Conservation (phyloP, 2,113 vertebrate genomes). For the Thalassoma bifasciatum region DNA sequence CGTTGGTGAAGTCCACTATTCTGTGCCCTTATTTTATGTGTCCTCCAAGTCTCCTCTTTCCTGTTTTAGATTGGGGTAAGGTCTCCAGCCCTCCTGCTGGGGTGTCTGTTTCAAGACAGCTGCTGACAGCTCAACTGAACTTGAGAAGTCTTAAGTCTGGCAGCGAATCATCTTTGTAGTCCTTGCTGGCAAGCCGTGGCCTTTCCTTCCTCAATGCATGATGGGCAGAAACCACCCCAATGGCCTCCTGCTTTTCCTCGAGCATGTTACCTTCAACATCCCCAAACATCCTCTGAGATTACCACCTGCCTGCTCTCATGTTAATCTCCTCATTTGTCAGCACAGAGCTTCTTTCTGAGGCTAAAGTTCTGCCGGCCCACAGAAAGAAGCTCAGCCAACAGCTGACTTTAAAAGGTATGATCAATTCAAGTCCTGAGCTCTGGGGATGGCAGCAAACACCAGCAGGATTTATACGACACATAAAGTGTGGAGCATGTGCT, state of each 20-base stretch:
- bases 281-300: slow-evolving; percentile 46
- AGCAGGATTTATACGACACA: slow-evolving; percentile 38
- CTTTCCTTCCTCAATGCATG: slow-evolving; percentile 34
- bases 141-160: slow-evolving; percentile 73
- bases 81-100: slow-evolving; percentile 60
- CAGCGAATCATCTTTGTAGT: slow-evolving; percentile 65
- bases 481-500: slow-evolving; percentile 9
- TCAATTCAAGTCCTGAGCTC: slow-evolving; percentile 54
- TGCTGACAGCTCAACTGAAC: slow-evolving; percentile 80
- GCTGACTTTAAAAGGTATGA: slow-evolving; percentile 50
- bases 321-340: slow-evolving; percentile 57
- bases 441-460: slow-evolving; percentile 28
- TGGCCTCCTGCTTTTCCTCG: slow-evolving; percentile 14
- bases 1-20: neutral
- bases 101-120: slow-evolving; percentile 82
- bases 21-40: slow-evolving; percentile 43
- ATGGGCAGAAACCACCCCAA: neutral
- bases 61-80: slow-evolving; percentile 72
- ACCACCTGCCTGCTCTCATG: slow-evolving; percentile 42
- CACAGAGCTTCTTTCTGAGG: slow-evolving; percentile 12
- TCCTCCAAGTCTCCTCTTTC: slow-evolving; percentile 70
- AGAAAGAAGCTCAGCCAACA: slow-evolving; percentile 54
- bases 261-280: slow-evolving; percentile 19
- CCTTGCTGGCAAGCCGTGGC: neutral
- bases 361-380: slow-evolving; percentile 28